phyloP scores from a whole-genome alignment of 2,888 invertebrate species.

The Eupithecia centaureata region DNA sequence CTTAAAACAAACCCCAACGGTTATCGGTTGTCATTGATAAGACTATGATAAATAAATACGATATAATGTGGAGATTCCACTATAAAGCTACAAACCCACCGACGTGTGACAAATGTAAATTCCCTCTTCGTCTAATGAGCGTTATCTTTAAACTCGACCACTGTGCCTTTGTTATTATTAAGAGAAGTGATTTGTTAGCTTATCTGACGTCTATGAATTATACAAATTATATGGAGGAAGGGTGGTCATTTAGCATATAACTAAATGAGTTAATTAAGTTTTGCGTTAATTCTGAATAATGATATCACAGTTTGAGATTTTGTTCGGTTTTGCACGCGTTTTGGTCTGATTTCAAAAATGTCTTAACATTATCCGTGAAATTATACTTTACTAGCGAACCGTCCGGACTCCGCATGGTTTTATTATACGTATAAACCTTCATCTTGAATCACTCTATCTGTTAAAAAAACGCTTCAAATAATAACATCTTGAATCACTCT shows the following conservation, averaged over 20 bases:
- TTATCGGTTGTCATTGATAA: too few relatives aligned
- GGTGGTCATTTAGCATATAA: not conserved
- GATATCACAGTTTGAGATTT: not conserved
- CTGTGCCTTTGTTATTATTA: constrained; percentile 1
- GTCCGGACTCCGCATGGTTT: too few relatives aligned
- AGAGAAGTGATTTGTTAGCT: not conserved
- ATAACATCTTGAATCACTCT: too few relatives aligned
- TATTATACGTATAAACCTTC: too few relatives aligned
- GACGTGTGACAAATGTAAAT: constrained; percentile 20
- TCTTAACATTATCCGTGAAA: too few relatives aligned
- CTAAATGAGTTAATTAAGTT: not conserved
- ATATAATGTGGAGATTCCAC: not conserved
- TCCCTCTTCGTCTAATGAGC: constrained; percentile 3
- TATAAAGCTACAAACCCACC: constrained; percentile 3
- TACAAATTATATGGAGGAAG: not conserved
- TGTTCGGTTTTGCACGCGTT: not conserved
- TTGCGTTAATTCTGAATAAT: not conserved
- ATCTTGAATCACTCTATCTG: too few relatives aligned
- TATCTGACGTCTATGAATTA: constrained; percentile 1
- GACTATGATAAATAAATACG: too few relatives aligned
- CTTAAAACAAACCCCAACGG: too few relatives aligned
- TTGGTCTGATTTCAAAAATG: not conserved
- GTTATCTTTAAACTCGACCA: not conserved
- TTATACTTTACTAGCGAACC: too few relatives aligned
- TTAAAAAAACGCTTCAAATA: too few relatives aligned